Conservation (phyloP, 2,113 vertebrate species). For the Girardinichthys multiradiatus region DNA sequence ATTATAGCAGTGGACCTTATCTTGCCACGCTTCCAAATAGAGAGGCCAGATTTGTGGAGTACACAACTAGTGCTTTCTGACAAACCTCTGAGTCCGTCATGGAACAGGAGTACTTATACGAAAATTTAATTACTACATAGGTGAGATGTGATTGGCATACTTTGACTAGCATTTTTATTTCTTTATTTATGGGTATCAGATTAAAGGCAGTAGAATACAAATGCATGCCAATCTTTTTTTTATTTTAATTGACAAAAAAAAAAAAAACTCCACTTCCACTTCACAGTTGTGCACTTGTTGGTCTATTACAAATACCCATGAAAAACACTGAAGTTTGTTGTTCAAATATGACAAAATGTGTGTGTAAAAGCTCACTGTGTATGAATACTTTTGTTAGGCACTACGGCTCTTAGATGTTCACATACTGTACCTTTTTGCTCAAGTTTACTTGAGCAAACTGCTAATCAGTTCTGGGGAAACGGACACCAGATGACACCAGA, state of each 20-base stretch:
- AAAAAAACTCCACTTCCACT: not conserved
- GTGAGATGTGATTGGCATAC: not conserved
- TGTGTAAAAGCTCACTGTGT: too few species aligned
- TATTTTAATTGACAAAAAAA: too few species aligned
- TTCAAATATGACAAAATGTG: too few species aligned
- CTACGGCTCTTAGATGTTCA: too few species aligned
- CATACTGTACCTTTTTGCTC: not conserved
- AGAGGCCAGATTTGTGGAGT: too few species aligned
- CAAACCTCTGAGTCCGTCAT: not conserved
- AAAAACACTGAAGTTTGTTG: not conserved
- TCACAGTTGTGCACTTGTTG: not conserved
- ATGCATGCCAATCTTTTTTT: too few species aligned
- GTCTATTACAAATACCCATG: not conserved
- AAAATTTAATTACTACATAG: not conserved
- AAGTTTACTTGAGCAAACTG: not conserved
- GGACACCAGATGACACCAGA: constrained; percentile 74
- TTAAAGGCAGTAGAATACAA: not conserved
- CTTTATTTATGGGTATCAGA: not conserved
- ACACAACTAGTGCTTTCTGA: too few species aligned
- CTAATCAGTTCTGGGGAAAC: not conserved
- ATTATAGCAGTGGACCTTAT: not conserved
- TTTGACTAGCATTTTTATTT: too few species aligned
- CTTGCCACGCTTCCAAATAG: too few species aligned
- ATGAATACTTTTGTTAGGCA: too few species aligned
- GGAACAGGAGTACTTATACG: not conserved